Evolutionary conservation across 2,797 vertebrate genomes (phyloP).

Genomic region (Peromyscus aztecus): DNA sequence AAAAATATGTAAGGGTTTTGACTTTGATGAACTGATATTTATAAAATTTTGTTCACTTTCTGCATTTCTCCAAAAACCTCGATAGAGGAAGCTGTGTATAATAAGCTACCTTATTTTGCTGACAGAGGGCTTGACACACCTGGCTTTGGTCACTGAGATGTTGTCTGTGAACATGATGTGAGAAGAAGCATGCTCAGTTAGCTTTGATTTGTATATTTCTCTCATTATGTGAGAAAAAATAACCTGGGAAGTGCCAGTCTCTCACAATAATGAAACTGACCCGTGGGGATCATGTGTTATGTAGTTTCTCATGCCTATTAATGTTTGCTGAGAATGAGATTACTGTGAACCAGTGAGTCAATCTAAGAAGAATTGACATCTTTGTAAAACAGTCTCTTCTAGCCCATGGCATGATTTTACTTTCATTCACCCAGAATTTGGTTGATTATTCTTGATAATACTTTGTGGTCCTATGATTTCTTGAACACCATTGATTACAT

Average conservation of each 20-base stretch:
- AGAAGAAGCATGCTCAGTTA: neutral
- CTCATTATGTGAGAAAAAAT: neutral
- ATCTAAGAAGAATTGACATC: neutral
- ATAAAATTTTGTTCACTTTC: neutral
- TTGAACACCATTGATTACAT: neutral
- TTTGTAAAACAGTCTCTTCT: neutral
- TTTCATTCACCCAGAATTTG: neutral
- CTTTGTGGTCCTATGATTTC: neutral
- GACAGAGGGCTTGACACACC: neutral
- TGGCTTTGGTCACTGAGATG: neutral
- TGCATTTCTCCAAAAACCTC: neutral
- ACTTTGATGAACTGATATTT: neutral
- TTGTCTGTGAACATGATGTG: neutral
- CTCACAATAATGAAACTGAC: neutral
- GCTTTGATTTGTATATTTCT: neutral
- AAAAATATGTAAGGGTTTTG: neutral
- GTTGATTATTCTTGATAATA: slow-evolving; percentile 3
- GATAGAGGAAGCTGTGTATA: neutral
- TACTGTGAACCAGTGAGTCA: neutral
- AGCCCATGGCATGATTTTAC: neutral
- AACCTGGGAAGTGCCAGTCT: neutral
- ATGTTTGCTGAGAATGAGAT: neutral
- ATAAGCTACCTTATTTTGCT: neutral
- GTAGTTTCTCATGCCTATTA: neutral
- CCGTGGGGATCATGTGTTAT: neutral